A percentile compares a stretch with the other conserved stretches of the same genome.
Conservation (phyloP, 1,140 invertebrate genomes). For the Drosophila kohkoa region DNA sequence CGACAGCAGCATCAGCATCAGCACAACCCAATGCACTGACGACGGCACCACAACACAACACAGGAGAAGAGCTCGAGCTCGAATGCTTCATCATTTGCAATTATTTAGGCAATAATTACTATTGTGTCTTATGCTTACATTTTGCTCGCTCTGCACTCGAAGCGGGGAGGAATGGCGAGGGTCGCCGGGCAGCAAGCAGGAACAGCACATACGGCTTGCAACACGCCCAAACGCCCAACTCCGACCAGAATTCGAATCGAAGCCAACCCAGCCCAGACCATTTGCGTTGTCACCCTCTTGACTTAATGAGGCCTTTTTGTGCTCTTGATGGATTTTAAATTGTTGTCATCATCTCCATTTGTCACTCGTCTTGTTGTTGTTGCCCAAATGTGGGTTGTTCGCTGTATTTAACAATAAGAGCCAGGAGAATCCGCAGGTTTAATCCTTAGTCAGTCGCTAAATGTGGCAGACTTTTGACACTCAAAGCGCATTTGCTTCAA, state of each 20-base stretch:
- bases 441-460: slow-evolving; percentile 24
- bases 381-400: slow-evolving; percentile 9
- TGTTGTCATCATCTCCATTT: slow-evolving; percentile 81
- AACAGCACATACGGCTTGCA: slow-evolving; percentile 40
- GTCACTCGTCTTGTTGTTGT: slow-evolving; percentile 5
- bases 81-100: slow-evolving; percentile 79
- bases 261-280: slow-evolving; percentile 51
- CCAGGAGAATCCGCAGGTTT: background rate
- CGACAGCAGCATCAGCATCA: slow-evolving; percentile 2
- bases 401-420: background rate
- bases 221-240: slow-evolving; percentile 24
- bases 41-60: slow-evolving; percentile 6
- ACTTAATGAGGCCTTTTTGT: slow-evolving; percentile 84
- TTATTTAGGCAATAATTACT: slow-evolving; percentile 85
- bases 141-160: slow-evolving; percentile 43
- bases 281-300: slow-evolving; percentile 75
- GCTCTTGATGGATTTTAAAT: slow-evolving; percentile 84
- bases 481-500: slow-evolving; percentile 46
- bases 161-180: background rate
- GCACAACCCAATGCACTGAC: background rate
- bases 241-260: background rate
- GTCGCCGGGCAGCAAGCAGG: background rate
- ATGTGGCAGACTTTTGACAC: slow-evolving; percentile 56
- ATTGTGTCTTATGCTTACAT: slow-evolving; percentile 85
- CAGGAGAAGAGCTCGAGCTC: background rate